phyloP scores from a whole-genome alignment of 2,797 vertebrate genomes.

The Columba guinea region DNA sequence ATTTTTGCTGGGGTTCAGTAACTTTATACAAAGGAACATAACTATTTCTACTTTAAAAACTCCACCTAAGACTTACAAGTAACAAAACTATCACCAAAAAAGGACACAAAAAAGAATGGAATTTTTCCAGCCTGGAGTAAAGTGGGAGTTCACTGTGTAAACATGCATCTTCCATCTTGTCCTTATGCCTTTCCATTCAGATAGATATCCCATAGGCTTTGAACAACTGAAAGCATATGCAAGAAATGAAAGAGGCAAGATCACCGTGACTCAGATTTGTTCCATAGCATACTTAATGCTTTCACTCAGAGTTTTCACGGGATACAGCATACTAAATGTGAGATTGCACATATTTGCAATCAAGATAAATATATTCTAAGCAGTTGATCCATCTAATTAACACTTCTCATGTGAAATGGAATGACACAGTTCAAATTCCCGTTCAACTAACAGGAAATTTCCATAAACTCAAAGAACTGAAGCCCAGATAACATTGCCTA shows the following conservation, averaged over 20 bases:
- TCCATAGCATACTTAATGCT: not conserved
- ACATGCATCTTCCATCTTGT: not conserved
- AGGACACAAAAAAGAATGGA: accelerated
- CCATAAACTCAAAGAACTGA: not conserved
- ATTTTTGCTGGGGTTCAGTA: not conserved
- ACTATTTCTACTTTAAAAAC: not conserved
- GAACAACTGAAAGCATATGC: not conserved
- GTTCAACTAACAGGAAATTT: not conserved
- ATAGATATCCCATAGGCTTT: not conserved
- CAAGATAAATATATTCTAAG: not conserved
- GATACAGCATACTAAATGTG: not conserved
- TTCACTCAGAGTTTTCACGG: not conserved
- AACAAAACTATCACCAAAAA: not conserved
- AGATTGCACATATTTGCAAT: not conserved
- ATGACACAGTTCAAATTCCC: not conserved
- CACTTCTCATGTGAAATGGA: not conserved
- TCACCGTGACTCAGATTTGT: not conserved
- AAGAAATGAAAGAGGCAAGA: not conserved
- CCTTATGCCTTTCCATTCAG: not conserved
- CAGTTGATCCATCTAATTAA: not conserved
- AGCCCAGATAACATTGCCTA: not conserved
- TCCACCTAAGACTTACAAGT: not conserved
- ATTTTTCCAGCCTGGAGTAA: not conserved
- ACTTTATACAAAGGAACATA: not conserved
- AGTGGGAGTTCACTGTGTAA: not conserved